Percentiles rank a stretch among this genome's conserved stretches.
Evolutionary conservation across 2,797 vertebrate genomes (phyloP).

Genomic region (Glossophaga mutica): DNA sequence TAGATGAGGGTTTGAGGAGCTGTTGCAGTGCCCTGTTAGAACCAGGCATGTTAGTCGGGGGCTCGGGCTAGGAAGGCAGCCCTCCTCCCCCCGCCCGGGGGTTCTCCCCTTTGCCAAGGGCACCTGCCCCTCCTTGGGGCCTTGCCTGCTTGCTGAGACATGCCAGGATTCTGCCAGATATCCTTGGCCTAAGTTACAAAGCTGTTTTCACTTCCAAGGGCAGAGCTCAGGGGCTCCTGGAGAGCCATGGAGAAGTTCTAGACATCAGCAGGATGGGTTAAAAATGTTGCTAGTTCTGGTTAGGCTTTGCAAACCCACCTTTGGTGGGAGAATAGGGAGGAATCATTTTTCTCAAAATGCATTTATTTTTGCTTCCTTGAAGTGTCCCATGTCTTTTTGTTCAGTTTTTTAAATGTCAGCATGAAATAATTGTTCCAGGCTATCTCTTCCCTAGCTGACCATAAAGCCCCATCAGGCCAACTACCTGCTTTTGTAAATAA

Average conservation of each 20-base stretch:
- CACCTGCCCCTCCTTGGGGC: not conserved
- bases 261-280: not conserved
- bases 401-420: not conserved
- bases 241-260: not conserved
- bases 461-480: not conserved
- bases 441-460: not conserved
- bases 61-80: not conserved
- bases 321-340: not conserved
- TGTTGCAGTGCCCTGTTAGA: not conserved
- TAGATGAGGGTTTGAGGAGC: not conserved
- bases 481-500: not conserved
- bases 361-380: not conserved
- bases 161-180: not conserved
- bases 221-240: not conserved
- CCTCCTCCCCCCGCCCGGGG: rapidly evolving
- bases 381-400: not conserved
- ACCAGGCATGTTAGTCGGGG: too few species aligned
- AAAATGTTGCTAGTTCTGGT: not conserved
- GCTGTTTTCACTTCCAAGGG: not conserved
- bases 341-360: not conserved
- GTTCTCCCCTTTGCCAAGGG: not conserved
- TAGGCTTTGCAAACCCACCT: not conserved
- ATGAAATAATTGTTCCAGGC: not conserved
- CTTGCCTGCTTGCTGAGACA: not conserved
- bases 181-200: not conserved